Conservation (phyloP, 2,113 vertebrate genomes). For the western clawed frog (Xenopus tropicalis) region DNA sequence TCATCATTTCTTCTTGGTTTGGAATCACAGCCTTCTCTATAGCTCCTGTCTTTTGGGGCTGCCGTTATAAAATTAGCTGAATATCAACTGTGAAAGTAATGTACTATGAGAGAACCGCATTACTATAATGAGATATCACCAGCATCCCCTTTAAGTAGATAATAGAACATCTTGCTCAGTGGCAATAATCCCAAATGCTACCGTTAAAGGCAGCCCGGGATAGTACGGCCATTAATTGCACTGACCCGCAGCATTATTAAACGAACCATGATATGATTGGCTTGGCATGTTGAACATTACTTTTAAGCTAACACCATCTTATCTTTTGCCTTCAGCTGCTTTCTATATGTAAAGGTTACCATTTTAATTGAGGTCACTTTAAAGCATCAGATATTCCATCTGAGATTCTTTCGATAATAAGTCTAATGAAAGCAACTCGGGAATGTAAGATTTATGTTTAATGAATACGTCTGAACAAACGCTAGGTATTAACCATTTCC, state of each 20-base stretch:
- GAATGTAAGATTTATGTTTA: slow-evolving; percentile 7
- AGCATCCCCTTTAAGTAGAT: slow-evolving; percentile 3
- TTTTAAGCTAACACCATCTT: not conserved
- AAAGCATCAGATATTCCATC: slow-evolving; percentile 3
- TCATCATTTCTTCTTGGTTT: too few species aligned
- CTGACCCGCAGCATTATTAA: slow-evolving; percentile 16
- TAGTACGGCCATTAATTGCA: slow-evolving; percentile 3
- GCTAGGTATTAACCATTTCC: not conserved
- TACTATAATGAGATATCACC: slow-evolving; percentile 8
- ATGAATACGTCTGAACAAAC: not conserved
- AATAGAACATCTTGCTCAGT: not conserved
- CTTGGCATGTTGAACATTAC: slow-evolving; percentile 12
- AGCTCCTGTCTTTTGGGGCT: too few species aligned
- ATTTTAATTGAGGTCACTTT: slow-evolving; percentile 37
- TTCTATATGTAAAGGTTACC: slow-evolving; percentile 19
- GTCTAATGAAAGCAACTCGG: not conserved
- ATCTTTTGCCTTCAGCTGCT: not conserved
- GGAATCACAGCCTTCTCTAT: too few species aligned
- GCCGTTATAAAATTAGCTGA: too few species aligned
- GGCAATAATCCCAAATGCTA: not conserved
- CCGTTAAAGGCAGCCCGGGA: not conserved
- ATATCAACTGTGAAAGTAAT: too few species aligned
- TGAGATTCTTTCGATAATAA: slow-evolving; percentile 5
- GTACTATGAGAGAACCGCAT: too few species aligned
- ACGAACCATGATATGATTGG: slow-evolving; percentile 6